Percentiles rank a stretch among this genome's conserved stretches.
These are phyloP conservation scores for Tetropium fuscum DNA, from an alignment of 2,888 invertebrate species.

Conservation along the genomic window DNA sequence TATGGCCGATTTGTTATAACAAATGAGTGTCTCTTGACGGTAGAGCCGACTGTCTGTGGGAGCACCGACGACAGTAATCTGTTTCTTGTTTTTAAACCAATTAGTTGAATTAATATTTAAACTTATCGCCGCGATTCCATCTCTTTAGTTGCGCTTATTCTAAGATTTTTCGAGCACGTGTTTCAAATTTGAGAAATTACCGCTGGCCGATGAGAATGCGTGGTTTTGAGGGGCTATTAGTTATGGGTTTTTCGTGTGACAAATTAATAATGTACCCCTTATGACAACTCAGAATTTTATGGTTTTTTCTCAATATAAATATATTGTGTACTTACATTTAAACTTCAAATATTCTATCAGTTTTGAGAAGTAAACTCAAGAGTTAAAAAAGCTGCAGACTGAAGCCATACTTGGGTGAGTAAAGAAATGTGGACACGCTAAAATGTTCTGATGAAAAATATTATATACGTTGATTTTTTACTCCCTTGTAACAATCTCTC, in stretches of 20 bases:
- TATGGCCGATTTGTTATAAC: constrained; percentile 67
- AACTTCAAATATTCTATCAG: too few relatives aligned
- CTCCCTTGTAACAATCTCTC: too few relatives aligned
- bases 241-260: not conserved
- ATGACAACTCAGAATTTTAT: not conserved
- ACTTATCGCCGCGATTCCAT: constrained; percentile 55
- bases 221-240: not conserved
- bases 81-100: constrained; percentile 63
- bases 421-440: too few relatives aligned
- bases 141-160: constrained; percentile 38
- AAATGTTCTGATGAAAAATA: too few relatives aligned
- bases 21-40: constrained; percentile 66
- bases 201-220: not conserved
- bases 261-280: not conserved
- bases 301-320: too few relatives aligned
- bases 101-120: constrained; percentile 66
- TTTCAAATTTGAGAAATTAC: constrained; percentile 38
- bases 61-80: constrained; percentile 58
- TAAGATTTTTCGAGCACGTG: constrained; percentile 40
- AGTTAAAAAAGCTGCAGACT: too few relatives aligned
- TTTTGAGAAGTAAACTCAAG: too few relatives aligned
- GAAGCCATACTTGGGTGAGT: too few relatives aligned
- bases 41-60: constrained; percentile 60
- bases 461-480: too few relatives aligned
- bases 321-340: too few relatives aligned